phyloP scores from a whole-genome alignment of 2,888 invertebrate genomes.

The Eristalis tenax region DNA sequence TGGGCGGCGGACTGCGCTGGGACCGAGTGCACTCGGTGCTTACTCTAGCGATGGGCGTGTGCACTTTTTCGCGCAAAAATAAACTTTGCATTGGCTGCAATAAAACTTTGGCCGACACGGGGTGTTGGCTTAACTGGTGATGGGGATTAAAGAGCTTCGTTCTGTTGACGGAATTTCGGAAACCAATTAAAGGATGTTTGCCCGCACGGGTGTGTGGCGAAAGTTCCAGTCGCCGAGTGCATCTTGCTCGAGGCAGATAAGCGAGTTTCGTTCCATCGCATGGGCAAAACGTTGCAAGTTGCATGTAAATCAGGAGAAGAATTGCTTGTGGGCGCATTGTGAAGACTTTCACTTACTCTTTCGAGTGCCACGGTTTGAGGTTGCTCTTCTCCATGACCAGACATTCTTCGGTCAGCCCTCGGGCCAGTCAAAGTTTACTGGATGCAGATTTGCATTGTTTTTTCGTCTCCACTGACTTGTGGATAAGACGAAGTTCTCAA shows the following conservation, averaged over 20 bases:
- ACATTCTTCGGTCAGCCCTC: background rate
- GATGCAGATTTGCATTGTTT: background rate
- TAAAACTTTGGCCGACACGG: background rate
- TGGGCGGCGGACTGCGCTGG: background rate
- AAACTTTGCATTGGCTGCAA: background rate
- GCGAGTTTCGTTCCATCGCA: too few species aligned
- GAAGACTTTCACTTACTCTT: background rate
- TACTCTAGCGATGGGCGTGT: background rate
- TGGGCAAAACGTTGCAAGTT: too few species aligned
- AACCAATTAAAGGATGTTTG: background rate
- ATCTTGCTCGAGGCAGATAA: background rate
- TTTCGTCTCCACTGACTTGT: too few species aligned
- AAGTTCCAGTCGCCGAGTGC: background rate
- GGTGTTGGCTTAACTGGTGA: background rate
- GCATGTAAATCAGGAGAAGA: background rate
- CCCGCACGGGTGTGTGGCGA: background rate
- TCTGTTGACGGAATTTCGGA: background rate
- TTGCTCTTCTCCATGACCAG: background rate
- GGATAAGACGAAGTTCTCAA: too few species aligned
- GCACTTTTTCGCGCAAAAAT: background rate
- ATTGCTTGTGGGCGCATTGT: too few species aligned
- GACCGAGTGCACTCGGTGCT: background rate
- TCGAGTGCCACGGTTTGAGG: background rate
- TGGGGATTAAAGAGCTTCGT: background rate
- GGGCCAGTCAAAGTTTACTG: background rate